Evolutionary conservation across 2,113 vertebrate genomes (phyloP).

Genomic region (Anoura caudifer): DNA sequence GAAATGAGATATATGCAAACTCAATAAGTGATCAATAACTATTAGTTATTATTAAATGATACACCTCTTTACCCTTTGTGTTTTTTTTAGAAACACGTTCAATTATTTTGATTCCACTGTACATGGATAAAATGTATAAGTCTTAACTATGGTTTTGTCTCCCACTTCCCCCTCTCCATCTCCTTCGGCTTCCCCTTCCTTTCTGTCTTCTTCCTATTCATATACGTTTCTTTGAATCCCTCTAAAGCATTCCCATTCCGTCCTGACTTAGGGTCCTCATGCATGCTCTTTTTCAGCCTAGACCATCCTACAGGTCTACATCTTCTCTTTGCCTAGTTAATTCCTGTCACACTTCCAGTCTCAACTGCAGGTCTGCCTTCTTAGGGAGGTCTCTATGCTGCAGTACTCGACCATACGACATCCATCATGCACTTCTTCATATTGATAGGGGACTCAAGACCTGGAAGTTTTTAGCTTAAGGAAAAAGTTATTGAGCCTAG

Average conservation of each 20-base stretch:
- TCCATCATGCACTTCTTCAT: not conserved
- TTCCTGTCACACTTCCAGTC: not conserved
- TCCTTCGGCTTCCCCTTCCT: fast-evolving
- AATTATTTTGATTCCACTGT: not conserved
- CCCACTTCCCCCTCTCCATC: not conserved
- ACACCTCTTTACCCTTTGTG: not conserved
- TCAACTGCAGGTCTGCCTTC: not conserved
- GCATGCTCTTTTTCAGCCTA: not conserved
- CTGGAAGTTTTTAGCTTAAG: no score
- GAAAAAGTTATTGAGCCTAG: no score
- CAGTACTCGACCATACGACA: not conserved
- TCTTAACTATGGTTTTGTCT: not conserved
- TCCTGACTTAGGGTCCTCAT: not conserved
- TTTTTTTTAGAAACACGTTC: not conserved
- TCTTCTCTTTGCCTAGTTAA: not conserved
- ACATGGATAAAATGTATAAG: not conserved
- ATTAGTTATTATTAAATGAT: not conserved
- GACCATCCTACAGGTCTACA: fast-evolving
- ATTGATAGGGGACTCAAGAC: no score
- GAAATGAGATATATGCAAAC: not conserved
- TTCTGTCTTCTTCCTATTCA: not conserved
- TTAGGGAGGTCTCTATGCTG: not conserved
- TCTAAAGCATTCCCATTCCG: not conserved
- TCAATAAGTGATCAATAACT: not conserved
- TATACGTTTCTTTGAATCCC: not conserved